Conservation (phyloP, 2,113 vertebrate genomes). For the Corvus moneduloides region DNA sequence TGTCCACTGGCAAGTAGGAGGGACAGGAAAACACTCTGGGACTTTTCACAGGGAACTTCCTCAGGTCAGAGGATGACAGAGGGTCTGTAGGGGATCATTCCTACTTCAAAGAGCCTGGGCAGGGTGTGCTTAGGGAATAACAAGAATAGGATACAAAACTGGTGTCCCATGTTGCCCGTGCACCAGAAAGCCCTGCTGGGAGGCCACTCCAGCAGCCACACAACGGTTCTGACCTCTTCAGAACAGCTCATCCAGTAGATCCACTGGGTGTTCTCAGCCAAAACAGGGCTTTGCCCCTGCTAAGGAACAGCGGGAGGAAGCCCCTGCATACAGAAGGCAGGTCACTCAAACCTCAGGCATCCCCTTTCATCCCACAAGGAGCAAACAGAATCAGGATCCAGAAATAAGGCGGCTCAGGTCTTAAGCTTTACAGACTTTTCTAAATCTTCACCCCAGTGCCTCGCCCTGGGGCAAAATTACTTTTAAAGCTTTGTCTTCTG, state of each 20-base stretch:
- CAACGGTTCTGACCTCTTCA: neutral
- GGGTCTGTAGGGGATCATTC: neutral
- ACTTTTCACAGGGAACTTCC: neutral
- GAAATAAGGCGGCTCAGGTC: neutral
- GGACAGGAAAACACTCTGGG: neutral
- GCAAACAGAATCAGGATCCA: neutral
- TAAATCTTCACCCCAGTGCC: neutral
- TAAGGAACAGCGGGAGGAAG: neutral
- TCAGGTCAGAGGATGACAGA: neutral
- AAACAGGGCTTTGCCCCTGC: neutral
- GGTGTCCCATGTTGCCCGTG: fast-evolving
- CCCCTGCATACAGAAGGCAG: neutral
- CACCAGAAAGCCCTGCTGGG: neutral
- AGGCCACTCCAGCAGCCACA: neutral
- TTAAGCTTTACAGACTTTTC: neutral
- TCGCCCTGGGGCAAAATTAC: neutral
- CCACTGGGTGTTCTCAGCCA: neutral
- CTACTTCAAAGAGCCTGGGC: neutral
- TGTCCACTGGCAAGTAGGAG: neutral
- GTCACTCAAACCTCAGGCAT: neutral
- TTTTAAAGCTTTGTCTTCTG: neutral
- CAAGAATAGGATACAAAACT: neutral
- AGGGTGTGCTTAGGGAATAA: neutral
- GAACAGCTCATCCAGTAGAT: neutral
- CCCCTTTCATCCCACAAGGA: neutral